phyloP scores from a whole-genome alignment of 2,888 invertebrate genomes.

The Gari tellinella region DNA sequence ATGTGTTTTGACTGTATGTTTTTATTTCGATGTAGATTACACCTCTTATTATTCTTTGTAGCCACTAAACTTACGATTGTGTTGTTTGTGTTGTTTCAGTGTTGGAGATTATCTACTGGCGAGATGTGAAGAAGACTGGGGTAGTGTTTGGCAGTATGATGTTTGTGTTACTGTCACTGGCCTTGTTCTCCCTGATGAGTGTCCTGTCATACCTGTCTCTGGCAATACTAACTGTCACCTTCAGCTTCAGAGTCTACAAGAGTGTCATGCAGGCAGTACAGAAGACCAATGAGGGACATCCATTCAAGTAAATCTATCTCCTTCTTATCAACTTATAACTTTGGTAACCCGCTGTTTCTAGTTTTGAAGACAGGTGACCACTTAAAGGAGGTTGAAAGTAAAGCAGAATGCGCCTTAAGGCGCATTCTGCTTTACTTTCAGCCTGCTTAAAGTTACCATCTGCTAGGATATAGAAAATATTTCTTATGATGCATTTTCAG shows the following conservation, averaged over 20 bases:
- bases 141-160: slow-evolving; percentile 96
- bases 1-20: no score
- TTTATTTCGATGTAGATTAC: no score
- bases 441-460: no score
- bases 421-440: no score
- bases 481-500: no score
- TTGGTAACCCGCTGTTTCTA: no score
- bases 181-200: slow-evolving; percentile 97
- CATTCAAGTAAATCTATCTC: slow-evolving; percentile 93
- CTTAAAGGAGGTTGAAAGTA: no score
- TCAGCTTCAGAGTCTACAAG: slow-evolving; percentile 98
- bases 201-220: slow-evolving; percentile 97
- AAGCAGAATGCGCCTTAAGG: no score
- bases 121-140: slow-evolving; percentile 97
- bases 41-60: no score
- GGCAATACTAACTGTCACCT: slow-evolving; percentile 92
- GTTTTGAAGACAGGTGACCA: no score
- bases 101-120: slow-evolving; percentile 99
- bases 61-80: no score
- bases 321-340: not conserved
- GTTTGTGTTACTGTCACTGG: slow-evolving; percentile 95
- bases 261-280: slow-evolving; percentile 97
- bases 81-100: slow-evolving; percentile 74
- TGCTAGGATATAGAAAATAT: no score
- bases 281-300: slow-evolving; percentile 97